phyloP scores from a whole-genome alignment of 2,888 invertebrate genomes.

The Athetis lepigone region DNA sequence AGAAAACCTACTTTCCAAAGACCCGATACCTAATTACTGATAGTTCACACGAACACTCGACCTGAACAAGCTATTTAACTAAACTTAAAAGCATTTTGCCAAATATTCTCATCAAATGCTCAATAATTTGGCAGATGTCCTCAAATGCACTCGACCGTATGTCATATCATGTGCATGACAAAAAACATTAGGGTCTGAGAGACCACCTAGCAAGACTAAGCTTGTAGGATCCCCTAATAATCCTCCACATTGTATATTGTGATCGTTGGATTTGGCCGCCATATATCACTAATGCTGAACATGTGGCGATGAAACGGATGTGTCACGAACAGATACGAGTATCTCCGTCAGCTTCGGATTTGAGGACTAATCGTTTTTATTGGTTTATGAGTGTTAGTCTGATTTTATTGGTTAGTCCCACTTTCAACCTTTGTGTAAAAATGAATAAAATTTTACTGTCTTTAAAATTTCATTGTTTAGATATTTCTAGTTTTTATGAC shows the following conservation, averaged over 20 bases:
- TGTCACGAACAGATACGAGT: constrained; percentile 59
- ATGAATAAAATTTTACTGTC: too few relatives aligned
- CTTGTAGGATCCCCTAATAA: constrained; percentile 82
- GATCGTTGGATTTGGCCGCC: constrained; percentile 85
- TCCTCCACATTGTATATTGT: constrained; percentile 86
- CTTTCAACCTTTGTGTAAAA: too few relatives aligned
- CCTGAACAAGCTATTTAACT: constrained; percentile 24
- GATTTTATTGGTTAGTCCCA: not conserved
- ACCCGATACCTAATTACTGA: not conserved
- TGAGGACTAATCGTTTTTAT: constrained; percentile 16
- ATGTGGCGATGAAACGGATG: constrained; percentile 82
- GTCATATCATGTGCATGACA: constrained; percentile 69
- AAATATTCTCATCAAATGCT: constrained; percentile 27
- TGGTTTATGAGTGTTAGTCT: not conserved
- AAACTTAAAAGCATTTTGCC: constrained; percentile 25
- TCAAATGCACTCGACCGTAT: constrained; percentile 76
- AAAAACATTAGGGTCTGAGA: constrained; percentile 82
- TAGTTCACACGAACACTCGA: not conserved
- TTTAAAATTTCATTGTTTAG: too few relatives aligned
- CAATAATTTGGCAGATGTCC: constrained; percentile 77
- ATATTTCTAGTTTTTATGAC: too few relatives aligned
- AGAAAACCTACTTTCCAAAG: too few relatives aligned
- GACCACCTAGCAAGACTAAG: constrained; percentile 86
- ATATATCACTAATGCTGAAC: constrained; percentile 84
- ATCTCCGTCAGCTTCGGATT: constrained; percentile 29